These are phyloP conservation scores for Propithecus coquereli DNA, from an alignment of 2,113 vertebrate species.

Conservation along the genomic window DNA sequence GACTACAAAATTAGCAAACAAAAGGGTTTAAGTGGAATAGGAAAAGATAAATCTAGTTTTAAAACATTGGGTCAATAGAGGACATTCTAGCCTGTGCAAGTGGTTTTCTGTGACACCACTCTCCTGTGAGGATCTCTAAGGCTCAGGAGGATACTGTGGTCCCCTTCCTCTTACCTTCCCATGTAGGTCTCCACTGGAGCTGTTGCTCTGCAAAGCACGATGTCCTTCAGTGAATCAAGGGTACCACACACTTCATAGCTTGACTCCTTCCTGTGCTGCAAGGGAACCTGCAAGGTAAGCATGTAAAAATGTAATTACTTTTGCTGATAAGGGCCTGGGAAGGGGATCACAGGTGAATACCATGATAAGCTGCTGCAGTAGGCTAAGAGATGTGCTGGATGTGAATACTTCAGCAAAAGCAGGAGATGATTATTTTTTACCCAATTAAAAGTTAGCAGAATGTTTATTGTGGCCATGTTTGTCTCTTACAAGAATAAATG, in stretches of 20 bases:
- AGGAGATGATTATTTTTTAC: background rate
- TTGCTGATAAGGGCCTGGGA: background rate
- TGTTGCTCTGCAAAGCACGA: background rate
- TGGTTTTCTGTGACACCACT: background rate
- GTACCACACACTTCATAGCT: background rate
- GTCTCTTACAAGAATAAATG: background rate
- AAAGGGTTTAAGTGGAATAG: background rate
- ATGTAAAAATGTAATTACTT: background rate
- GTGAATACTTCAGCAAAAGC: background rate
- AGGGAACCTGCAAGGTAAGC: background rate
- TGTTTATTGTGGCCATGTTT: background rate
- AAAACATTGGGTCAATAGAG: background rate
- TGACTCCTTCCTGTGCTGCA: background rate
- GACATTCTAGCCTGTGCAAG: background rate
- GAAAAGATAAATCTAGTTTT: background rate
- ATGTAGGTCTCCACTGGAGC: accelerated
- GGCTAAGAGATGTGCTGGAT: background rate
- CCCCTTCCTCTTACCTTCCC: background rate
- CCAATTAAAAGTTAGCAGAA: background rate
- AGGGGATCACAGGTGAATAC: background rate
- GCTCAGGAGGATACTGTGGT: no score
- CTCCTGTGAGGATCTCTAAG: background rate
- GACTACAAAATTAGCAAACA: background rate
- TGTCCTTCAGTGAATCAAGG: background rate
- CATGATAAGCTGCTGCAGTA: background rate